Conservation (phyloP, 2,888 invertebrate genomes). For the Aradus depressus region DNA sequence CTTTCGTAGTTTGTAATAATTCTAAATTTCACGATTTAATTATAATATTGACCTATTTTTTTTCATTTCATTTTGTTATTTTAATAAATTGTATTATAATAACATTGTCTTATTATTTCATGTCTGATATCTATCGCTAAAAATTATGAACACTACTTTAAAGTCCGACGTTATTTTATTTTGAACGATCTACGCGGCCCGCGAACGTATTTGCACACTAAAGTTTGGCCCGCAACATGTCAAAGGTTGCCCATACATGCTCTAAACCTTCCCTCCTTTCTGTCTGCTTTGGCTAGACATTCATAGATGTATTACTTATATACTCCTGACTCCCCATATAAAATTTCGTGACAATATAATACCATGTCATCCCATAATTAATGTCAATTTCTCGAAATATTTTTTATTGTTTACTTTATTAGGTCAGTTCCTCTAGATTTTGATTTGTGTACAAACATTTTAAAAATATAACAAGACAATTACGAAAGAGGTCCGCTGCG, state of each 20-base stretch:
- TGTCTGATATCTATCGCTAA: slow-evolving; percentile 3
- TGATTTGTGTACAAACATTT: no score
- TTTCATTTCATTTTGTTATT: slow-evolving; percentile 8
- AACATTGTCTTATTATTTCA: slow-evolving; percentile 2
- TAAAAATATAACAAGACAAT: no score
- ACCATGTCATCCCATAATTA: no score
- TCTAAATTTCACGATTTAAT: slow-evolving; percentile 5
- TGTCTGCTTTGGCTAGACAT: no score
- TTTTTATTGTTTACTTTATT: no score
- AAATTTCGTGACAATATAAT: no score
- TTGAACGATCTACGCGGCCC: not conserved
- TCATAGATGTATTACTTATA: no score
- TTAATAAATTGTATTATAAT: slow-evolving; percentile 5
- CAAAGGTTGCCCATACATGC: slow-evolving; percentile 3
- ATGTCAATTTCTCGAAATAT: no score
- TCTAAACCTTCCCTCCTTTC: not conserved
- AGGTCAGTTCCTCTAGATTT: no score
- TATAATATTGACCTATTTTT: not conserved
- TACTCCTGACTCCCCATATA: no score
- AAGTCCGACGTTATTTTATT: not conserved
- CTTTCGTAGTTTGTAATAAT: slow-evolving; percentile 4
- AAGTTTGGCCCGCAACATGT: slow-evolving; percentile 4
- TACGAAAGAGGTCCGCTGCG: no score
- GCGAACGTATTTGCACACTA: slow-evolving; percentile 2
- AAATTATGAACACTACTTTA: not conserved